Evolutionary conservation across 37 sponge, comb jelly and placozoan species (phyloP), one percentile per base, ranked within the genome.

Genomic region (Ianthella basta): DNA sequence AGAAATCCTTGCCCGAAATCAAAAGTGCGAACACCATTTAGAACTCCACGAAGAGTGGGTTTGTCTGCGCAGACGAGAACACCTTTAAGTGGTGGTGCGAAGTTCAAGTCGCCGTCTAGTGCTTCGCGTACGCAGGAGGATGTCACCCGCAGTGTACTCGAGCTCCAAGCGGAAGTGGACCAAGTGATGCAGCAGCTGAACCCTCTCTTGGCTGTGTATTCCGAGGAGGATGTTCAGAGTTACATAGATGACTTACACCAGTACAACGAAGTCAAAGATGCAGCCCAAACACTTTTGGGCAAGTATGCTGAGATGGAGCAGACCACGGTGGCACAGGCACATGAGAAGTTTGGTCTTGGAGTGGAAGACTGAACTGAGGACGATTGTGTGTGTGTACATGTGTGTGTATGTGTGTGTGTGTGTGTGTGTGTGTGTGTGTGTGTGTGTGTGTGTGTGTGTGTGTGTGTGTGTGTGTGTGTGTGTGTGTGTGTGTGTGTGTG

Each of bases 221-320:
- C 73, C 55, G 94, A 91, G 50, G 79, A 83, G 6, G 96, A 97
- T 24, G 91, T 97, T 24, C 85, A 95, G 77, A 30, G 29, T 1
- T 84, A 93, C 84, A 94, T 97, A 57, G 91, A 88, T 34, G 65
- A 30, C 39, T 82, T 97, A 27, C 97, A 97, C 60, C 90, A 97
- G 63, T 97, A 97, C 80, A 97, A 97, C 55, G 97, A 97, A 59
- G 68, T 97, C 23, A 97, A 95, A 59, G 97, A 97, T 80, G 77
- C 55, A 5, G 94, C 91, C 24, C 96, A 95, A 84, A 78, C 93
- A 12, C 80, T 97, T 80, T 75, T 97, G 37, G 97, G 97, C 16
- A 95, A 93, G 79, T 32, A 95, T 18, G 97, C 96, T 36, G 96
- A 95, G 40, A 39, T 91, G 38, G 80, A 93, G 32, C 84, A 84